Evolutionary conservation across 2,797 vertebrate genomes (phyloP).

Genomic region (Geotrypetes seraphini): DNA sequence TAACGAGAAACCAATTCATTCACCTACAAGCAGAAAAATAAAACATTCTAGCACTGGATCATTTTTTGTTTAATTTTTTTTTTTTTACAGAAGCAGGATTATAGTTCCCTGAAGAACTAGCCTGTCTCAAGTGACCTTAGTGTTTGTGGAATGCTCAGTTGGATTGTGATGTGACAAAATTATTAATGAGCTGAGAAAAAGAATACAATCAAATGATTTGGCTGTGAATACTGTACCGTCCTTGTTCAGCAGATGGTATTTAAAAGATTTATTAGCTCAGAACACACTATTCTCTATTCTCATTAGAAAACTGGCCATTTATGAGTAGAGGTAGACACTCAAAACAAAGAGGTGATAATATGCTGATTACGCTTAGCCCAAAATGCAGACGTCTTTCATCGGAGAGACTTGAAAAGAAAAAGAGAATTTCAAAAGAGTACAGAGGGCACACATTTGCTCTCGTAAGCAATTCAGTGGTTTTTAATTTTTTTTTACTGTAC

Average conservation of each 20-base stretch:
- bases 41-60: no score
- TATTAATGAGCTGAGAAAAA: neutral
- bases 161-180: no score
- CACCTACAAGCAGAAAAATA: no score
- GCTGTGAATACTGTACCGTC: no score
- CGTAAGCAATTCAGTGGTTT: constrained; percentile 26
- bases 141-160: no score
- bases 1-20: no score
- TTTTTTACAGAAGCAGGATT: no score
- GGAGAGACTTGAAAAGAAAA: constrained; percentile 9
- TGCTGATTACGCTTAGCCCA: neutral
- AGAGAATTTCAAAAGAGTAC: constrained; percentile 17
- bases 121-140: no score
- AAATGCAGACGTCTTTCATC: constrained; percentile 14
- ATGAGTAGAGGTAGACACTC: constrained; percentile 19
- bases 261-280: constrained; percentile 22
- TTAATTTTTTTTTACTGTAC: constrained; percentile 26
- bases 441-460: constrained; percentile 28
- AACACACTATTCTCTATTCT: constrained; percentile 17
- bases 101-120: no score
- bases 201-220: neutral
- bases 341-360: constrained; percentile 12
- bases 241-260: constrained; percentile 15
- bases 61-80: no score
- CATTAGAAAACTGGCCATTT: constrained; percentile 22